These are phyloP conservation scores for Geococcyx californianus DNA, from an alignment of 2,113 vertebrate species.

Conservation along the genomic window DNA sequence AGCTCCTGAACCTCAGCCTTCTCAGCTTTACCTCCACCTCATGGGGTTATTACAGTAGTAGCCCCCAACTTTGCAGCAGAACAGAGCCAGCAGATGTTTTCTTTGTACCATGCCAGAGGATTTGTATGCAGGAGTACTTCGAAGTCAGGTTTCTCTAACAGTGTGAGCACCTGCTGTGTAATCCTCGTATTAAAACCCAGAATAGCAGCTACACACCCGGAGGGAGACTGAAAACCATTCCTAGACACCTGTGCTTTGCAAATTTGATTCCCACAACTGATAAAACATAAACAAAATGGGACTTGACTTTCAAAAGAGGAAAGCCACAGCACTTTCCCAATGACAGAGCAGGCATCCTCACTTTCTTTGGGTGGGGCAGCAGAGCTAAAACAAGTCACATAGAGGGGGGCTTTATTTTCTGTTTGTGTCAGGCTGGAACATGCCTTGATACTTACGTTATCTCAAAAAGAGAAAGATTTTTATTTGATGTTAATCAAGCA, in stretches of 20 bases:
- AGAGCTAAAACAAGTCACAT: not conserved
- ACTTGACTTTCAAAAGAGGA: slow-evolving; percentile 32
- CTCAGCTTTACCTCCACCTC: not conserved
- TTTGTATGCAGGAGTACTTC: not conserved
- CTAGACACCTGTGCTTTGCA: slow-evolving; percentile 53
- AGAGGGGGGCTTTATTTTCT: not conserved
- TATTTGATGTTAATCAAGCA: slow-evolving; percentile 13
- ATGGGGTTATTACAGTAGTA: not conserved
- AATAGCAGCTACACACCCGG: not conserved
- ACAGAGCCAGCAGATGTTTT: not conserved
- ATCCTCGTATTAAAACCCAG: not conserved
- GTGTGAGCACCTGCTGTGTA: slow-evolving; percentile 13
- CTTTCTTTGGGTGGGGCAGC: not conserved
- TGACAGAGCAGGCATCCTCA: not conserved
- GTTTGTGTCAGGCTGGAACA: not conserved
- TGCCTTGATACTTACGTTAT: not conserved
- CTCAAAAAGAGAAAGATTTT: not conserved
- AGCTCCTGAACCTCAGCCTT: not conserved
- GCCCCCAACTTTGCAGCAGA: not conserved
- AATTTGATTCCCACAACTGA: slow-evolving; percentile 53
- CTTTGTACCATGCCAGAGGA: not conserved
- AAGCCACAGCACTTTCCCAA: not conserved
- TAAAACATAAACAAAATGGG: slow-evolving; percentile 3
- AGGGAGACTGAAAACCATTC: not conserved
- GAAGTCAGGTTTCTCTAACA: not conserved